phyloP scores from a whole-genome alignment of 2,113 vertebrate genomes.

The Struthidea cinerea region DNA sequence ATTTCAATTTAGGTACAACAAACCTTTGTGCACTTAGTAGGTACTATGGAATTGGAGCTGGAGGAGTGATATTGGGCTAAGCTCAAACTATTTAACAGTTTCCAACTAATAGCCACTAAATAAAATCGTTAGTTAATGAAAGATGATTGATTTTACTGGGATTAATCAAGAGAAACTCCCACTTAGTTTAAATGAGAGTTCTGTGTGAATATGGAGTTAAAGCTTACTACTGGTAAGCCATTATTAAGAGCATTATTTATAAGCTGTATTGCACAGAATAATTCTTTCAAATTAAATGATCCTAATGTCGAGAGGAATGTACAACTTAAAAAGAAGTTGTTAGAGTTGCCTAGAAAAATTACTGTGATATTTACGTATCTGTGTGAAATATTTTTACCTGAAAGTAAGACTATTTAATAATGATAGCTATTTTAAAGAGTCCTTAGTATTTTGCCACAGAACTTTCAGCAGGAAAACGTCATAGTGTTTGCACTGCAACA shows the following conservation, averaged over 20 bases:
- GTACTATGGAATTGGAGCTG: neutral
- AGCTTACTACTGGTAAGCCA: slow-evolving; percentile 13
- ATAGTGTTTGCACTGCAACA: neutral
- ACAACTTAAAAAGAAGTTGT: neutral
- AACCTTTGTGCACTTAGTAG: neutral
- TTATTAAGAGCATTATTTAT: slow-evolving; percentile 38
- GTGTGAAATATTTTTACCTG: neutral
- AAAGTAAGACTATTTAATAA: neutral
- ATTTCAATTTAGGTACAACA: neutral
- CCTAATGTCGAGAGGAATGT: slow-evolving; percentile 9
- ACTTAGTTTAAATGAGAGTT: slow-evolving; percentile 20
- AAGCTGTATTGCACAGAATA: neutral
- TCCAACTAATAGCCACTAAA: neutral
- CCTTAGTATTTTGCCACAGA: neutral
- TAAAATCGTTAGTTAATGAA: slow-evolving; percentile 24
- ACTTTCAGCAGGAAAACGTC: neutral
- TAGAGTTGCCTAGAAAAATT: neutral
- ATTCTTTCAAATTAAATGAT: neutral
- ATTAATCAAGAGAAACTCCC: slow-evolving; percentile 16
- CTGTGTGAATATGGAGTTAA: slow-evolving; percentile 37
- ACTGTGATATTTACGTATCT: neutral
- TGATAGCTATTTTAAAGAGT: neutral
- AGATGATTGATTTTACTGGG: neutral
- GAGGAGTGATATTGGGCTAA: neutral
- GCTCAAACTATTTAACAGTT: neutral